Evolutionary conservation across 2,888 invertebrate species (phyloP).

Genomic region (Tricholauxania praeusta): DNA sequence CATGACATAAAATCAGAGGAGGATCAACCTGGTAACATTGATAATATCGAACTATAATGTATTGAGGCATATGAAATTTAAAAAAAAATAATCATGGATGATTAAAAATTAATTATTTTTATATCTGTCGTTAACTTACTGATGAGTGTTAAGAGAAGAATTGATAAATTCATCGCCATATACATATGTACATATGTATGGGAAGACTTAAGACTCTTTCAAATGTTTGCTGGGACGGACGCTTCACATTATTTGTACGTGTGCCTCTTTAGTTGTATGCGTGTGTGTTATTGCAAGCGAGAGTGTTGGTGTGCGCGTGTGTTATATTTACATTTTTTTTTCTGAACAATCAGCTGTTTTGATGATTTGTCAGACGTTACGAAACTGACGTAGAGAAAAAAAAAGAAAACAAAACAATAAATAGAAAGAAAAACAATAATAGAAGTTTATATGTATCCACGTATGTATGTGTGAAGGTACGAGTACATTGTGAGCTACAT

Average conservation of each 20-base stretch:
- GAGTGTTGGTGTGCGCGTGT: background rate
- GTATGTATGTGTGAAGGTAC: background rate
- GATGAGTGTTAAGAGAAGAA: too few relatives aligned
- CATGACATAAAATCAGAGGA: too few relatives aligned
- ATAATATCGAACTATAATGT: too few relatives aligned
- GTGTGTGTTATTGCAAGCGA: background rate
- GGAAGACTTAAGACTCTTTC: too few relatives aligned
- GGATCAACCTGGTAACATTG: too few relatives aligned
- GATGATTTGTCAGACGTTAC: slow-evolving; percentile 42
- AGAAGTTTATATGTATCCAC: slow-evolving; percentile 15
- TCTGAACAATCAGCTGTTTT: slow-evolving; percentile 49
- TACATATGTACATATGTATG: too few relatives aligned
- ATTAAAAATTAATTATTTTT: too few relatives aligned
- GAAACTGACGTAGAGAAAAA: slow-evolving; percentile 40
- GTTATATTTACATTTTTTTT: background rate
- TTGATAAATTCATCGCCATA: too few relatives aligned
- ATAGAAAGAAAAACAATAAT: slow-evolving; percentile 23
- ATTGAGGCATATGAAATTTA: too few relatives aligned
- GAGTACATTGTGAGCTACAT: background rate
- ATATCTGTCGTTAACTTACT: too few relatives aligned
- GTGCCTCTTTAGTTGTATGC: slow-evolving; percentile 2
- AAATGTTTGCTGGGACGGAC: too few relatives aligned
- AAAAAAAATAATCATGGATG: too few relatives aligned
- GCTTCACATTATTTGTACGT: slow-evolving; percentile 1
- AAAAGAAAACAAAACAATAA: slow-evolving; percentile 28